Evolutionary conservation across 2,113 vertebrate species (phyloP).

Genomic region (Emydura subglobosa): DNA sequence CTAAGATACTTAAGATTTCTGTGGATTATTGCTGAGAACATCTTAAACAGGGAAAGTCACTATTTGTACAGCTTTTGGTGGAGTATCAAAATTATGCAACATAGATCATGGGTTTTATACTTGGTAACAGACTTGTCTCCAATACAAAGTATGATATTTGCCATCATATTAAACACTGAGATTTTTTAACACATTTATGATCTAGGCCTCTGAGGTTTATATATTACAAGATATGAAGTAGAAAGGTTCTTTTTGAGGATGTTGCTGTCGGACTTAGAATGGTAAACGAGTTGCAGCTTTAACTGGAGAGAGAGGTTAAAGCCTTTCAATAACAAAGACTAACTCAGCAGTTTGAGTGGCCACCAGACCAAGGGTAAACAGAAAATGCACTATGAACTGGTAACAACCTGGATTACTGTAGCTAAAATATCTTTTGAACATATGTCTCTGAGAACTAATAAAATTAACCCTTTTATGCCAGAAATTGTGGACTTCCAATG

Average conservation of each 20-base stretch:
- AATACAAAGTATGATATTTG: not conserved
- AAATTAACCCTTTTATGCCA: constrained; percentile 41
- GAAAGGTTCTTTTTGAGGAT: not conserved
- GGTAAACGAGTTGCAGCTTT: not conserved
- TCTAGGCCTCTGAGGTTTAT: not conserved
- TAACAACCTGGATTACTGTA: constrained; percentile 54
- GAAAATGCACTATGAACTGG: not conserved
- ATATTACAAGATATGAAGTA: not conserved
- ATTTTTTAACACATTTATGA: not conserved
- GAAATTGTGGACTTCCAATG: constrained; percentile 27
- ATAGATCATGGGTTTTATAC: not conserved
- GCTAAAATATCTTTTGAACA: constrained; percentile 36
- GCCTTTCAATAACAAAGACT: not conserved
- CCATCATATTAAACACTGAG: not conserved
- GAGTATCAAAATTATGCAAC: not conserved
- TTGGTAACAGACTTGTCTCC: not conserved
- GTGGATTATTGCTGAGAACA: not conserved
- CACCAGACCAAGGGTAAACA: constrained; percentile 10
- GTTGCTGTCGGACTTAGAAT: constrained; percentile 12
- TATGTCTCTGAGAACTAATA: constrained; percentile 42
- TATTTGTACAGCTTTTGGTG: not conserved
- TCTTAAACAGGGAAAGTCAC: not conserved
- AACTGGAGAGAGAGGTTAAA: not conserved
- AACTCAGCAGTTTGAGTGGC: constrained; percentile 6
- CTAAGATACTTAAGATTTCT: not conserved